phyloP scores from a whole-genome alignment of 37 sponge, comb jelly and placozoan genomes.

The Petrosia ficiformis region DNA sequence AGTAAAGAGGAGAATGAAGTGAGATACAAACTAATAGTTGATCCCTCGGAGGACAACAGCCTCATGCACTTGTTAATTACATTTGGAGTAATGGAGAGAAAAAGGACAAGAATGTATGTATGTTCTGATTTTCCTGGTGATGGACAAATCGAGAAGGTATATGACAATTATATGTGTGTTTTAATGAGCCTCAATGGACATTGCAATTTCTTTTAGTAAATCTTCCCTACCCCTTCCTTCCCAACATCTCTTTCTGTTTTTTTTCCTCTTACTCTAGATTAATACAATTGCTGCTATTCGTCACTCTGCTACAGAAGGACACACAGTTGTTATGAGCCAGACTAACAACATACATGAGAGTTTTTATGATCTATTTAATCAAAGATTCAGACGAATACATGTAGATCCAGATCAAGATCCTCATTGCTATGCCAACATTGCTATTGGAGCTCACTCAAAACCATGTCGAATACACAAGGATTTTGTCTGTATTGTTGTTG shows the following conservation, averaged over 20 bases:
- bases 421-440: conserved; percentile 80
- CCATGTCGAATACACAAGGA: conserved; percentile 72
- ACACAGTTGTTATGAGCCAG: conserved; percentile 82
- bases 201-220: background rate
- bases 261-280: conserved; percentile 27
- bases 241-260: background rate
- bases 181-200: background rate
- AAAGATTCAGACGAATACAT: conserved; percentile 67
- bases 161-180: background rate
- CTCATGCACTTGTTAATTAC: conserved; percentile 65
- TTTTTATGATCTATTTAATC: conserved; percentile 89
- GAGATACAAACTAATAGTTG: conserved; percentile 84
- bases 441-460: conserved; percentile 79
- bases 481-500: conserved; percentile 80
- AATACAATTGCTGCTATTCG: conserved; percentile 73
- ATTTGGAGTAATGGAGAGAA: conserved; percentile 49
- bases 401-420: conserved; percentile 56
- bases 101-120: conserved; percentile 48
- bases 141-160: conserved; percentile 67
- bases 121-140: conserved; percentile 87
- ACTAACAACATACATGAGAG: conserved; percentile 87
- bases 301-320: conserved; percentile 73
- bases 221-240: background rate
- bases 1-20: conserved; percentile 54
- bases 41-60: conserved; percentile 79